Evolutionary conservation across 2,888 invertebrate species (phyloP).

Genomic region (Microctonus brassicae): DNA sequence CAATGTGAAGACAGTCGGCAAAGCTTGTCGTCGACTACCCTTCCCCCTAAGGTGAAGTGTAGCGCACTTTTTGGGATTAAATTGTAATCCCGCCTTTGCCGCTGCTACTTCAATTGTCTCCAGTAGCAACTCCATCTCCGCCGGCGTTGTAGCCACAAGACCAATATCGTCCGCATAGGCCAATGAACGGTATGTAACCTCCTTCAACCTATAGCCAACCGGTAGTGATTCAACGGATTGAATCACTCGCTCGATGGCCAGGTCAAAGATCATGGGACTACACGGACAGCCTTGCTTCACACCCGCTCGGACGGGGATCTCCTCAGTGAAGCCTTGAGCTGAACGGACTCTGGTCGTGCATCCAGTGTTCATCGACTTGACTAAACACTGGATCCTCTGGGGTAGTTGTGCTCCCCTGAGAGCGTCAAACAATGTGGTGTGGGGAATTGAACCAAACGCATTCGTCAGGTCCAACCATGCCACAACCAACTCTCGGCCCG

Average conservation of each 20-base stretch:
- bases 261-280: constrained; percentile 59
- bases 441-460: constrained; percentile 64
- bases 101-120: background rate
- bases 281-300: constrained; percentile 61
- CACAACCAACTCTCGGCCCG: constrained; percentile 45
- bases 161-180: constrained; percentile 35
- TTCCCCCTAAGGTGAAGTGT: constrained; percentile 47
- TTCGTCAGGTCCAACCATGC: constrained; percentile 65
- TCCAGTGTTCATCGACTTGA: constrained; percentile 41
- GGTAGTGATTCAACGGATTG: background rate
- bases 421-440: constrained; percentile 50
- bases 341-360: constrained; percentile 44
- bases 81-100: constrained; percentile 47
- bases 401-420: constrained; percentile 38
- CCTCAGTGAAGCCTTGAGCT: constrained; percentile 37
- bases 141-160: constrained; percentile 22
- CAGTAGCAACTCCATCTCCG: constrained; percentile 42
- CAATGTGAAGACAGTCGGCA: constrained; percentile 41
- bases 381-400: constrained; percentile 22
- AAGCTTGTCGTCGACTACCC: constrained; percentile 11
- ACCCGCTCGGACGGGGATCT: constrained; percentile 51
- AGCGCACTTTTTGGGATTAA: constrained; percentile 56
- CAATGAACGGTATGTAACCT: background rate
- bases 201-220: constrained; percentile 19
- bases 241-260: constrained; percentile 55